These are phyloP conservation scores for Zaprionus africanus DNA, from an alignment of 1,140 invertebrate genomes.

Conservation along the genomic window DNA sequence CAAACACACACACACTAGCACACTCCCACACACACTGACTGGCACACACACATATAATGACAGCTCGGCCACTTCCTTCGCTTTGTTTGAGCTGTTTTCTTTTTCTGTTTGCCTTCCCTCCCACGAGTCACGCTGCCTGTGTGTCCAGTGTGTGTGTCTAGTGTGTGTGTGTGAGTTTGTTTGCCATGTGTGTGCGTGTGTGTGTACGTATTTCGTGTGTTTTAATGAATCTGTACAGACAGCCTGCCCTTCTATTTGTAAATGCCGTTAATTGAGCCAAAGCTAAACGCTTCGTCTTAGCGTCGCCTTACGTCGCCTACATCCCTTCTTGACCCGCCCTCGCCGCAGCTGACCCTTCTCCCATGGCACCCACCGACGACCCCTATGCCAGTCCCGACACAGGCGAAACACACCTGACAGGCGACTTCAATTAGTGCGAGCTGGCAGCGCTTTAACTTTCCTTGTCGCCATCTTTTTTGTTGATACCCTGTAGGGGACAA, in stretches of 20 bases:
- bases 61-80: background rate
- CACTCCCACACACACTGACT: background rate
- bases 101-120: slow-evolving; percentile 41
- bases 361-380: background rate
- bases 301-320: background rate
- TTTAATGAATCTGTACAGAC: slow-evolving; percentile 58
- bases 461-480: background rate
- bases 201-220: slow-evolving; percentile 42
- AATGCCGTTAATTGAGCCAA: slow-evolving; percentile 62
- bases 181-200: slow-evolving; percentile 5
- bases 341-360: background rate
- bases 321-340: background rate
- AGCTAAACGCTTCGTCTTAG: slow-evolving; percentile 48
- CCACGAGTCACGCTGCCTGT: slow-evolving; percentile 7
- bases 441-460: slow-evolving; percentile 17
- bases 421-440: slow-evolving; percentile 40
- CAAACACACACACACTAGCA: slow-evolving; percentile 23
- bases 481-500: slow-evolving; percentile 14
- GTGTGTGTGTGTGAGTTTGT: slow-evolving; percentile 10
- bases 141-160: slow-evolving; percentile 10
- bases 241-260: slow-evolving; percentile 46
- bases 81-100: slow-evolving; percentile 35
- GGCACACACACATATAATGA: slow-evolving; percentile 10
- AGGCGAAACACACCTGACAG: slow-evolving; percentile 20
- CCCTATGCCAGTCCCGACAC: background rate